These are phyloP conservation scores for Cheilosia pagana DNA, from an alignment of 2,888 invertebrate genomes.

Conservation along the genomic window DNA sequence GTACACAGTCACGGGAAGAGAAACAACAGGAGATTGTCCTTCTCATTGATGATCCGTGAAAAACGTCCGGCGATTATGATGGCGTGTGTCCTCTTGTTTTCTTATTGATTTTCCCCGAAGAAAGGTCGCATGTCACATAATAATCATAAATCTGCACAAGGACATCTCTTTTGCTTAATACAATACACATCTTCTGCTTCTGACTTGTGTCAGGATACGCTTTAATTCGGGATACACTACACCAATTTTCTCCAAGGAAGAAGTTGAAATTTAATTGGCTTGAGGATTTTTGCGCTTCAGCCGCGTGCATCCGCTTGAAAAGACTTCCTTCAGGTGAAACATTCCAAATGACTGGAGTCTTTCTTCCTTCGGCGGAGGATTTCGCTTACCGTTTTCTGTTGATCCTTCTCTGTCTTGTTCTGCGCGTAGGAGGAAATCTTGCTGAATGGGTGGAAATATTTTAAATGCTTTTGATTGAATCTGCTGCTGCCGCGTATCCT, in stretches of 20 bases:
- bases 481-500: conserved; percentile 41
- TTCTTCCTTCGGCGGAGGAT: conserved; percentile 17
- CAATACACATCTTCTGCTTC: not conserved
- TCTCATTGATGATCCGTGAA: conserved; percentile 32
- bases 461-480: conserved; percentile 73
- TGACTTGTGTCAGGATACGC: conserved; percentile 61
- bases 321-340: conserved; percentile 62
- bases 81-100: conserved; percentile 21
- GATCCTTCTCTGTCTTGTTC: conserved; percentile 5
- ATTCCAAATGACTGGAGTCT: conserved; percentile 61
- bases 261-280: conserved; percentile 66
- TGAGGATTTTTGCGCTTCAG: conserved; percentile 34
- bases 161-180: conserved; percentile 12
- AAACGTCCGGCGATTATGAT: conserved; percentile 6
- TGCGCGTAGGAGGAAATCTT: conserved; percentile 29
- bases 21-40: conserved; percentile 49
- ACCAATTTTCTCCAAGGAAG: not conserved
- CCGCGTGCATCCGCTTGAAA: conserved; percentile 70
- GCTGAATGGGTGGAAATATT: conserved; percentile 72
- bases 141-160: conserved; percentile 62
- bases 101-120: conserved; percentile 17
- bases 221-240: conserved; percentile 40
- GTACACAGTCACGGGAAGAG: conserved; percentile 37
- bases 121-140: conserved; percentile 66
- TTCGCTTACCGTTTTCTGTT: not conserved